Base-by-base conservation (phyloP, 2,888 invertebrate species). In the Drosophila birchii region DNA sequence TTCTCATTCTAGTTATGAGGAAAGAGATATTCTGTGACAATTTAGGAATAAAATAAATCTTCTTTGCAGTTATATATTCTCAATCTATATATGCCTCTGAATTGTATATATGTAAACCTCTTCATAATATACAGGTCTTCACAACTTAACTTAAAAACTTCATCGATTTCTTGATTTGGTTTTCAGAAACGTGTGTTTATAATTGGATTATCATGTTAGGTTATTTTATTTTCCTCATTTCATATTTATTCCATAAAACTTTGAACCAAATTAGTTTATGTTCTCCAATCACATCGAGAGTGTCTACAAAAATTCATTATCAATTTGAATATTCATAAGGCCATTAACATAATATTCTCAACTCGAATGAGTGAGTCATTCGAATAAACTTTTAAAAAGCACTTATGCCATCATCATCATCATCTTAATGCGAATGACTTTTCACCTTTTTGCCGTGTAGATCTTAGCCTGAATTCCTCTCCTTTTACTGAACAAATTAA, bases 391-490 rank as follows among this genome's bases (percentile, higher is more conserved):
- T 20, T 39, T 26, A 23, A 44, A 63, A 53, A n/a, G 54, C 60
- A 34, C 12, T 61, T 23, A 32, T 69, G 64, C 45, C 43, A 57
- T 70, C 60, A 45, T 70, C 60, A 45, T 73, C 49, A 73, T 23
- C 49, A 61, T 29, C 34, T 44, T 75, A 67, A 75, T 61, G 66
- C 60, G 56, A 43, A 55, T 47, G 61, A 62, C 29, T 70, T 67
- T 78, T 47, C 61, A 59, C 58, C 45, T 63, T 72, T 58, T 44
- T 23, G 32, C 59, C 16, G 32, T 23, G 18, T 41, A 20, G 18
- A 45, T 23, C 51, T 44, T 23, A 38, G 36, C 20, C 38, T 20
- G 34, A 63, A 34, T 34, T 49, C 39, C 60, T 23, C 44, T 45
- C 45, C 32, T 38, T 45, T 53, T 53, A 12, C 26, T 32, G 32